These are phyloP conservation scores for Asarcornis scutulata DNA, from an alignment of 2,113 vertebrate species.

Conservation along the genomic window DNA sequence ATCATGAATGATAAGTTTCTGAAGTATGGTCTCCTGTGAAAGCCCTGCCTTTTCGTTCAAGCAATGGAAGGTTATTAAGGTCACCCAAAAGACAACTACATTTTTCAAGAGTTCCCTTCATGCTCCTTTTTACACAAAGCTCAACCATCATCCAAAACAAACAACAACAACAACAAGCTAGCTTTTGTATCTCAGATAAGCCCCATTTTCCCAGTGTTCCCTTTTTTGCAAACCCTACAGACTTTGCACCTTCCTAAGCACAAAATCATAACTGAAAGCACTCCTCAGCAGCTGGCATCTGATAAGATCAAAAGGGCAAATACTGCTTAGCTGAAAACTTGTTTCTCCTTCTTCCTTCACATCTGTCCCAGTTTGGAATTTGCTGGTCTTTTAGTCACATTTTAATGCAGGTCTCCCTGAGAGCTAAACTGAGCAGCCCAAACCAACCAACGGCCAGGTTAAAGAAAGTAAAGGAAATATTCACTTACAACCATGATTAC, in stretches of 20 bases:
- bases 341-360: neutral
- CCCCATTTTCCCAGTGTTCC: neutral
- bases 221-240: neutral
- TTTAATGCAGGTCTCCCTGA: neutral
- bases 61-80: neutral
- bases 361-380: neutral
- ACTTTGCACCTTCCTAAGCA: neutral
- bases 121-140: neutral
- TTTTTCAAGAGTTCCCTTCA: neutral
- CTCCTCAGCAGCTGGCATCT: neutral
- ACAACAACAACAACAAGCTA: neutral
- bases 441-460: neutral
- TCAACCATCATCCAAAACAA: neutral
- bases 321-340: neutral
- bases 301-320: neutral
- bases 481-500: neutral
- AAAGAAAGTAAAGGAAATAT: neutral
- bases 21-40: neutral
- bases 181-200: neutral
- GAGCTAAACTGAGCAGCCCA: neutral
- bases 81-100: neutral
- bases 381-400: neutral
- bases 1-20: neutral
- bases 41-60: neutral
- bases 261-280: neutral